Evolutionary conservation across 2,113 vertebrate genomes (phyloP), one percentile per base, ranked within the genome.

Genomic region (Anhinga anhinga): DNA sequence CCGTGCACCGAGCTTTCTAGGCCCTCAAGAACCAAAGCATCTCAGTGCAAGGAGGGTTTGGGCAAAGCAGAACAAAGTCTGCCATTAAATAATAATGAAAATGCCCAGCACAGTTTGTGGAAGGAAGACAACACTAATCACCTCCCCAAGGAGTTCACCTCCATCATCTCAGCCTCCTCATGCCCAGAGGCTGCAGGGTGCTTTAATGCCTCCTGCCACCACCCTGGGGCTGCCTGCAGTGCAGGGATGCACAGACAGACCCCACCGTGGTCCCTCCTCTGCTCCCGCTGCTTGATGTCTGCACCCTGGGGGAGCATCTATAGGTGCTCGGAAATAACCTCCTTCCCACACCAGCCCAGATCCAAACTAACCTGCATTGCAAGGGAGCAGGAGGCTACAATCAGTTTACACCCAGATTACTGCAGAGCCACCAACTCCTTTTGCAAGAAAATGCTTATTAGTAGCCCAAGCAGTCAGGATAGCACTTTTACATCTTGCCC

Each of bases 31-130:
- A 65, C 74, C 58, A 53, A 66, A 86, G 38, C 52, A 23, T 27
- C 81, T 30, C 55, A 12, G 45, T 3, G 26, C 36, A 17, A 20
- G 58, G 56, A 86, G 19, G 45, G 78, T 29, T 11, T 17, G 49
- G 20, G 72, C 49, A 82, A 32, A 63, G 42, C 52, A 52, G 34
- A 77, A 13, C 59, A 80, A 88, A 86, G 72, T 29, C 62, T 26
- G 50, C 58, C 89, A 90, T 92, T 74, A 90, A 94, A 80, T 26
- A 70, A 50, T 61, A 29, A 90, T 76, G 89, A 90, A 50, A 83
- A 69, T 2, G 25, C 49, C 72, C 45, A 3, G 76, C 22, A 9
- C 26, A 23, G 50, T 80, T 49, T 49, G 78, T 27, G 45, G 71
- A 52, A 91, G 53, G 86, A 73, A 42, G 71, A 70, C 0, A 21